Evolutionary conservation across 2,113 vertebrate genomes (phyloP).

Genomic region (Dipodomys ordii): DNA sequence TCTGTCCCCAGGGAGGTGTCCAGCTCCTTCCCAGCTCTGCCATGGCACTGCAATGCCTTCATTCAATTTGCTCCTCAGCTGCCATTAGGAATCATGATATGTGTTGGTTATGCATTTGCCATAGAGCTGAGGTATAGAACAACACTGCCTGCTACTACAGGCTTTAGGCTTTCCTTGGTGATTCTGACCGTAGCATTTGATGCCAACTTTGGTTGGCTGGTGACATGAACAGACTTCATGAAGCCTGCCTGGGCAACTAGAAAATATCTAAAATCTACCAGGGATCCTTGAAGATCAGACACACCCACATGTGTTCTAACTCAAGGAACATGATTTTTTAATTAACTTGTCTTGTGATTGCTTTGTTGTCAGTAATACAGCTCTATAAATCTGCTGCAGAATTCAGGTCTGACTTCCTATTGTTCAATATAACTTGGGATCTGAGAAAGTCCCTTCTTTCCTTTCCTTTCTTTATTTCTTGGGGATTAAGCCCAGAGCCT

Average conservation of each 20-base stretch:
- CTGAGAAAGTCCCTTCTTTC: conserved; percentile 2
- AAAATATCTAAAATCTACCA: not conserved
- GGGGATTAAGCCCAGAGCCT: no score
- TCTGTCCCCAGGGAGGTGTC: conserved; percentile 60
- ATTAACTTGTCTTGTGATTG: not conserved
- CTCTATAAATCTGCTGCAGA: not conserved
- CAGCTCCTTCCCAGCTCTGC: not conserved
- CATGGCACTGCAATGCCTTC: not conserved
- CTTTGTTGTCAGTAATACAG: not conserved
- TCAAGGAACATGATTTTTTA: not conserved
- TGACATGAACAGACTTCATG: conserved; percentile 33
- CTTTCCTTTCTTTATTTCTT: no score
- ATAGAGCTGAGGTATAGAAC: not conserved
- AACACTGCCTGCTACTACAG: not conserved
- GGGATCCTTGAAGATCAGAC: conserved; percentile 35
- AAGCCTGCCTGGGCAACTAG: not conserved
- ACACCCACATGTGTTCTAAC: not conserved
- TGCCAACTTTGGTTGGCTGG: not conserved
- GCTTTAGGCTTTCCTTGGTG: not conserved
- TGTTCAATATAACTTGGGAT: not conserved
- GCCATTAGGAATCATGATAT: not conserved
- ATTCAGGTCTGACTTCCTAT: not conserved
- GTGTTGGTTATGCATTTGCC: not conserved
- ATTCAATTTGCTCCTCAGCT: conserved; percentile 27
- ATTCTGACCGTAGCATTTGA: conserved; percentile 11